Conservation (phyloP, 2,113 vertebrate species). For the Axis porcinus region DNA sequence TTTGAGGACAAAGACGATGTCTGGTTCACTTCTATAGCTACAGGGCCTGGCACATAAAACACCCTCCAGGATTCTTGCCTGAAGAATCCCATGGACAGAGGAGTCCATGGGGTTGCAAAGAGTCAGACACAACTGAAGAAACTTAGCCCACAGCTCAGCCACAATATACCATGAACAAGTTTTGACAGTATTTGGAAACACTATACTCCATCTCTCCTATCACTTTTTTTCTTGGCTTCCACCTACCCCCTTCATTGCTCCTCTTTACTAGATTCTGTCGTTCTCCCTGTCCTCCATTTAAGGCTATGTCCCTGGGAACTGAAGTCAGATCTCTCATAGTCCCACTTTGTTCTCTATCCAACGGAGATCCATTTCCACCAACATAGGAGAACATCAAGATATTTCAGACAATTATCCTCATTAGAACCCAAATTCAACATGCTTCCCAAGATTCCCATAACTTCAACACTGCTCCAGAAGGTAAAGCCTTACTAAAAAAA, state of each 20-base stretch:
- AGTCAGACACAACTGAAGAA: background rate
- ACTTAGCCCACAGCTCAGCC: background rate
- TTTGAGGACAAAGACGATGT: background rate
- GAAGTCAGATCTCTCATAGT: background rate
- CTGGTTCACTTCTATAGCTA: background rate
- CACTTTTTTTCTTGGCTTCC: background rate
- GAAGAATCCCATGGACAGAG: background rate
- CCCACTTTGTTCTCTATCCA: background rate
- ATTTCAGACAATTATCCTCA: background rate
- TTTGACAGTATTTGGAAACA: background rate
- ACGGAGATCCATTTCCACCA: background rate
- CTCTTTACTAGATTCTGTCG: background rate
- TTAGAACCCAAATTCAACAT: background rate
- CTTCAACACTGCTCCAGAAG: background rate
- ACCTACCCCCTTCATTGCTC: background rate
- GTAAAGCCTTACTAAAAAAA: background rate
- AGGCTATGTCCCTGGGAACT: background rate
- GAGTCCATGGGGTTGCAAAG: background rate
- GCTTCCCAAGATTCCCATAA: constrained; percentile 6
- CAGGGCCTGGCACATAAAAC: background rate
- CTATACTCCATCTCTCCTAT: background rate
- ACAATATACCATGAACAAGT: background rate
- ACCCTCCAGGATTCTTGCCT: background rate
- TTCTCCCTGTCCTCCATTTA: background rate
- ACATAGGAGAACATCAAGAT: background rate